Conservation (phyloP, 2,888 invertebrate genomes). For the Euphydryas editha region DNA sequence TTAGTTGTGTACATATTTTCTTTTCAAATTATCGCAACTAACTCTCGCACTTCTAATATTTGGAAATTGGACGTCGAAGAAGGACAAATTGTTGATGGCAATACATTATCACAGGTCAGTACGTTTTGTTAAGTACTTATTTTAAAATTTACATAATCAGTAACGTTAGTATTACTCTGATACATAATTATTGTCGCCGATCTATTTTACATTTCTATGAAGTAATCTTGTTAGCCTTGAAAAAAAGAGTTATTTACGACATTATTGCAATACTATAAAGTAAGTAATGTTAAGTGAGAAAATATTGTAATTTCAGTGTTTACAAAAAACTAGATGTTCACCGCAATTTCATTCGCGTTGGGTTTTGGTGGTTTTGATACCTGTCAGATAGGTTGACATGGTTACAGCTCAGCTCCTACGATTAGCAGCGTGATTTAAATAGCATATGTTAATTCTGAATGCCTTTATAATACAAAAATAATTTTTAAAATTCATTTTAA, state of each 20-base stretch:
- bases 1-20: conserved; percentile 88
- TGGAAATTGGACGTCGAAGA: conserved; percentile 92
- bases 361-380: no score
- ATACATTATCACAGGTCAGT: conserved; percentile 81
- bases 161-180: conserved; percentile 33
- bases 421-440: no score
- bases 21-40: conserved; percentile 88
- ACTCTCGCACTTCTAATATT: conserved; percentile 91
- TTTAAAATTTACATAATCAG: conserved; percentile 40
- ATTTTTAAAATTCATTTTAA: no score
- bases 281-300: not conserved
- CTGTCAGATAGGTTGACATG: no score
- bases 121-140: conserved; percentile 18
- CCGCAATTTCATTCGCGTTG: no score
- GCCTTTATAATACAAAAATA: no score
- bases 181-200: conserved; percentile 24
- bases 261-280: conserved; percentile 5
- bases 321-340: not conserved
- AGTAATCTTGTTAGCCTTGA: conserved; percentile 43
- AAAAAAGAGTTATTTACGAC: conserved; percentile 23
- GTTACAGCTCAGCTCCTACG: no score
- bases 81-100: conserved; percentile 88
- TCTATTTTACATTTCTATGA: conserved; percentile 30
- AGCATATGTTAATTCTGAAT: no score
- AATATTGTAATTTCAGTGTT: conserved; percentile 5